Base-by-base conservation (phyloP, 2,797 vertebrate genomes). In the Lepidocolaptes lacrymiger region DNA sequence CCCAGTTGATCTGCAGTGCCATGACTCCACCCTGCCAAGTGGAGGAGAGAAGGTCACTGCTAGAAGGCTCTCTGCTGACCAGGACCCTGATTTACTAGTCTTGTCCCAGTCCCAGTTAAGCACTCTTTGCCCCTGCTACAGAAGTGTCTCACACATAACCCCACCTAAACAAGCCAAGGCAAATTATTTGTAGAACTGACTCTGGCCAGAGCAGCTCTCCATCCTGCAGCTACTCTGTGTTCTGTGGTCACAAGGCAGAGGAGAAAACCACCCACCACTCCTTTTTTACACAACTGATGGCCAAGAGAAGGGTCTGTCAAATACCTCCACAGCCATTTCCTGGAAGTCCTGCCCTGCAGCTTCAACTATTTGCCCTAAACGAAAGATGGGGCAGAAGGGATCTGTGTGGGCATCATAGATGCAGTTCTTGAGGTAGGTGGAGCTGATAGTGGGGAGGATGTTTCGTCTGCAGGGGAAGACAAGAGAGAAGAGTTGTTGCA, bases 331-430 rank as follows among this genome's bases (percentile, higher is more conserved):
- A 16, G 99, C 99, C 98, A 99, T 98, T 32, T 98, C 98, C 84
- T 98, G 97, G 96, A 99, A 99, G 49, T 98, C 97, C 93, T 99
- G 98, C 6, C 98, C 98, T 18, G 99, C 98, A 6, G 97, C 97
- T 88, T 97, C 95, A 61, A 98, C 98, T 5, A 99, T 97, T 87
- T 98, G 88, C 64, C 98, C 98, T 43, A 99, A 97, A 20, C 97
- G 98, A 94, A 99, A 99, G 92, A 99, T 98, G 59, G 99, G 99
- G 90, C 99, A 99, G 97, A 98, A 96, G 2, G 98, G 98, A 80
- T 99, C 98, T 12, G 98, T 98, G 19, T 39, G 12, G 4, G 66
- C 89, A 5, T 98, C 96, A 72, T 98, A 99, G 66, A 97, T 94
- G 85, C 99, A 99, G 2, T 86, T 97, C 92, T 98, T 98, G 91